These are phyloP conservation scores for Moxostoma hubbsi DNA, from an alignment of 2,797 vertebrate species.

Conservation along the genomic window DNA sequence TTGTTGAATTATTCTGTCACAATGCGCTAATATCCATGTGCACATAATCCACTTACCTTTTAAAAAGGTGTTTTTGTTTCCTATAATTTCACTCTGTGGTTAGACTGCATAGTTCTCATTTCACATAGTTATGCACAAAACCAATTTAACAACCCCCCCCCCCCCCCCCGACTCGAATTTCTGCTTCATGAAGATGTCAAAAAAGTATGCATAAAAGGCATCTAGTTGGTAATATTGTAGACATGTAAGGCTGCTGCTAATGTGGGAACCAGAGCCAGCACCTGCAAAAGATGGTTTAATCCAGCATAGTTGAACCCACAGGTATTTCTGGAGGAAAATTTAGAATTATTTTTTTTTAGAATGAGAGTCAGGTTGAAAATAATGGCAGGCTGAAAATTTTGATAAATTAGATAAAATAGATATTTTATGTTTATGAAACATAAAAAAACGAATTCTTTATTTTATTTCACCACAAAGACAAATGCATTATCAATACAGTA, in stretches of 20 bases:
- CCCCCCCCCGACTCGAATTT: slow-evolving; percentile 41
- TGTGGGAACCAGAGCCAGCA: slow-evolving; percentile 35
- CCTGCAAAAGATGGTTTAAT: slow-evolving; percentile 14
- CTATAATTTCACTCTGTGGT: slow-evolving; percentile 9
- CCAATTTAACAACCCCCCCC: slow-evolving; percentile 12
- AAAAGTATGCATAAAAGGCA: slow-evolving; percentile 47
- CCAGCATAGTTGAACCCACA: slow-evolving; percentile 26
- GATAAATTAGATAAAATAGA: background rate
- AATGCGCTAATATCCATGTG: slow-evolving; percentile 28
- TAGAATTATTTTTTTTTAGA: slow-evolving; percentile 9
- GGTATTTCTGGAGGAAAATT: slow-evolving; percentile 29
- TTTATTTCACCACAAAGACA: no score
- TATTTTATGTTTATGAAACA: slow-evolving; percentile 37
- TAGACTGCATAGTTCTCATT: slow-evolving; percentile 35
- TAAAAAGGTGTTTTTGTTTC: slow-evolving; percentile 52
- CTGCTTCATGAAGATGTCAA: slow-evolving; percentile 50
- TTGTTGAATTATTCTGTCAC: slow-evolving; percentile 21
- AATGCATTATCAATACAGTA: no score
- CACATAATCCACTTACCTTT: slow-evolving; percentile 52
- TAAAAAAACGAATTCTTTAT: background rate
- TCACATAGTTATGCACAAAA: slow-evolving; percentile 41
- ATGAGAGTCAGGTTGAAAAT: slow-evolving; percentile 37
- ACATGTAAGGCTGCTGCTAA: slow-evolving; percentile 35
- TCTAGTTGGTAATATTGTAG: slow-evolving; percentile 40
- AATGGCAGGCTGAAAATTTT: slow-evolving; percentile 17